Conservation (phyloP, 2,113 vertebrate genomes). For the Beaufortia kweichowensis region DNA sequence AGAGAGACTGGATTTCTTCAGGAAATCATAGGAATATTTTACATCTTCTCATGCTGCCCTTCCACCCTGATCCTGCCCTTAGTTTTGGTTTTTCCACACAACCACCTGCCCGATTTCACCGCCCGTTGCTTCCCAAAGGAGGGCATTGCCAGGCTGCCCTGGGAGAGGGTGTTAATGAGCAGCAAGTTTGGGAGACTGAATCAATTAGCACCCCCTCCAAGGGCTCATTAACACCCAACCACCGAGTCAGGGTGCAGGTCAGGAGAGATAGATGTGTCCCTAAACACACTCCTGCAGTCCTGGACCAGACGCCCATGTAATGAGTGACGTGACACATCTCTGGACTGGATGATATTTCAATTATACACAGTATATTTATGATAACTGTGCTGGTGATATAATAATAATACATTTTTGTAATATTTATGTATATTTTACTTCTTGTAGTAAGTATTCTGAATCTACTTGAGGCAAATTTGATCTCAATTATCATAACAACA, state of each 20-base stretch:
- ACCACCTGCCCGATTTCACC: conserved; percentile 55
- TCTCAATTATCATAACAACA: too few relatives aligned
- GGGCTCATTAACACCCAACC: conserved; percentile 68
- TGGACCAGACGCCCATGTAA: conserved; percentile 6
- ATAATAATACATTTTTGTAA: too few relatives aligned
- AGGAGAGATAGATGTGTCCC: conserved; percentile 14
- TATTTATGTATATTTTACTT: too few relatives aligned
- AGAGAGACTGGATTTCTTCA: neutral
- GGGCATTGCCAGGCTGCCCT: conserved; percentile 52
- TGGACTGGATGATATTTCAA: too few relatives aligned
- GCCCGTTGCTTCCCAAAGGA: conserved; percentile 39
- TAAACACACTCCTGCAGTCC: conserved; percentile 11
- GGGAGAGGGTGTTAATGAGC: conserved; percentile 71
- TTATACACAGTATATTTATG: too few relatives aligned
- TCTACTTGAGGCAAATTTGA: too few relatives aligned
- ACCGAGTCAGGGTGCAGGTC: conserved; percentile 35
- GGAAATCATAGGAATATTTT: neutral
- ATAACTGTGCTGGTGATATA: too few relatives aligned
- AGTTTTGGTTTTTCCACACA: conserved; percentile 54
- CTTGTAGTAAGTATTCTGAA: too few relatives aligned
- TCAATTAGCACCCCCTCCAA: conserved; percentile 72
- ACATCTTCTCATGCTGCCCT: neutral
- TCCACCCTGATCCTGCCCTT: conserved; percentile 52
- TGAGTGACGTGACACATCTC: neutral
- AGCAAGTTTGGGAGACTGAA: conserved; percentile 63